These are phyloP conservation scores for Todiramphus saurophagus DNA, from an alignment of 2,113 vertebrate species.

Conservation along the genomic window DNA sequence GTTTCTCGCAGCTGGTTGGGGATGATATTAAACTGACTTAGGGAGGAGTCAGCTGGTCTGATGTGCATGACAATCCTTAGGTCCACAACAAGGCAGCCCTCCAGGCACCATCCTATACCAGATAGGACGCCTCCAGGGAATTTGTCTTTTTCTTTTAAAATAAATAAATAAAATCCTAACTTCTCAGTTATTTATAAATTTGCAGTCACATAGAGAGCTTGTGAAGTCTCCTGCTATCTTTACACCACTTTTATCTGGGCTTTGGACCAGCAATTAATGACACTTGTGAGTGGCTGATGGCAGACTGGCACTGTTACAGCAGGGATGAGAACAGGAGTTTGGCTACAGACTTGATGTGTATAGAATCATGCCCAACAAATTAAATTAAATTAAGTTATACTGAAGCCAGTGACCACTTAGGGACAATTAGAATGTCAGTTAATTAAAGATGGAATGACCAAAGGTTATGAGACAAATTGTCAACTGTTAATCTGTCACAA, in stretches of 20 bases:
- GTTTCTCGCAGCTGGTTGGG: not conserved
- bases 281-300: not conserved
- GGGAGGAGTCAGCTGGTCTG: not conserved
- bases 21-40: accelerated
- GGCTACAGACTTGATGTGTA: not conserved
- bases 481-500: not conserved
- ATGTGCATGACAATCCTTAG: accelerated
- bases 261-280: not conserved
- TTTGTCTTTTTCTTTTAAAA: not conserved
- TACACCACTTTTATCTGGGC: not conserved
- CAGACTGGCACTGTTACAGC: not conserved
- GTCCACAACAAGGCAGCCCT: not conserved
- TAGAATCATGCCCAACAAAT: constrained; percentile 14
- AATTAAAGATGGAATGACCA: constrained; percentile 24
- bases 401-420: not conserved
- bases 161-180: not conserved
- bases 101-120: not conserved
- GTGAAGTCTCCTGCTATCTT: not conserved
- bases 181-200: not conserved
- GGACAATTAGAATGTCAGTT: not conserved
- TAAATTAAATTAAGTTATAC: not conserved
- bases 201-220: not conserved
- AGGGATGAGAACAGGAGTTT: not conserved
- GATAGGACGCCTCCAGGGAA: not conserved
- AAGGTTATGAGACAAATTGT: not conserved